Evolutionary conservation across 2,113 vertebrate genomes (phyloP), one percentile per base, ranked within the genome.

Genomic region (Ophthalmolycus amberensis): DNA sequence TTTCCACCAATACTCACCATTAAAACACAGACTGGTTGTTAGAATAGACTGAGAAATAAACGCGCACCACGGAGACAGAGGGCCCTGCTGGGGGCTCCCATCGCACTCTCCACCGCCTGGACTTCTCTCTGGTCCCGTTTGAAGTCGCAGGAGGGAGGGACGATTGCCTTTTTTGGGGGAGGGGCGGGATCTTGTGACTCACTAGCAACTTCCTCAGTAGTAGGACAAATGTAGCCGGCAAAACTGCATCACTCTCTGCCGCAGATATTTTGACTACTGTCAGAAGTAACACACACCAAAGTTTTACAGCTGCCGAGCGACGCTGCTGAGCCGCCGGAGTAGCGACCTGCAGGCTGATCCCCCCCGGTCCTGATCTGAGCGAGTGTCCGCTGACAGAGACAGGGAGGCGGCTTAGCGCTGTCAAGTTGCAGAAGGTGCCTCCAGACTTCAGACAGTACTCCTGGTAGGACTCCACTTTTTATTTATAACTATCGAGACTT

Each of bases 161-260:
- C 77, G 84, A 46, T 84, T 80, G 67, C 42, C 54, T 71, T 81
- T 68, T 86, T 77, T 72, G 63, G 29, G 76, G 84, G 82, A 86
- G 94, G 95, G 92, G 94, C 94, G 94, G 44, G 94, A 92, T 91
- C 91, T 95, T 90, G 90, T 95, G 94, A 95, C 93, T 94, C 94
- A 94, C 89, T 73, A 91, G 85, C 62, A 92, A 95, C 94, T 95
- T 95, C 95, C 94, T 94, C 89, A 86, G 89, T 94, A 89, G 94
- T 94, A 92, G 92, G 69, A 94, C 83, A 92, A 90, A 93, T 89
- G 92, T 92, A 91, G 85, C 92, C 94, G 91, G 94, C 83, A 84
- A 50, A 54, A 54, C 90, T 79, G 88, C 76, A 89, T 88, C 92
- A 83, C 70, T 88, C 79, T 80, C 44, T 87, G 74, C 74, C 27